Percentiles rank a stretch among this genome's conserved stretches.
Conservation (phyloP, 2,888 invertebrate species). For the Helobdella robusta region DNA sequence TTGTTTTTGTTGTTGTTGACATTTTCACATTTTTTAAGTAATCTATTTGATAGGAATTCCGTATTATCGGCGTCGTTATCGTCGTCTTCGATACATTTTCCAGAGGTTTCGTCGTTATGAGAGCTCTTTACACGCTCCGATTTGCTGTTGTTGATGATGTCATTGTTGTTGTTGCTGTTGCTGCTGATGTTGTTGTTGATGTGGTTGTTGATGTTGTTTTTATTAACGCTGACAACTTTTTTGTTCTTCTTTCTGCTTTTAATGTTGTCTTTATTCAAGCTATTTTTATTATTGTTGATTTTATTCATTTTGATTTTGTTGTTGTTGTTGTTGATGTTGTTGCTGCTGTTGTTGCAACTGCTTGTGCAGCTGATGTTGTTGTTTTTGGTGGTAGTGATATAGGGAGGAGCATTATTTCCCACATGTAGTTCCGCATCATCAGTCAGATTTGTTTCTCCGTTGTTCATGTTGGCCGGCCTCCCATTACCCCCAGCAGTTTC, state of each 20-base stretch:
- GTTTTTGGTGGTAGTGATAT: too few species aligned
- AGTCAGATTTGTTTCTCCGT: neutral
- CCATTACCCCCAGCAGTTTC: too few species aligned
- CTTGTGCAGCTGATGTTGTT: neutral
- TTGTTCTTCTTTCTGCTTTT: neutral
- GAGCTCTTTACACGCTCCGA: too few species aligned
- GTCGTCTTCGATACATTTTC: too few species aligned
- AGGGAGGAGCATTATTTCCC: neutral
- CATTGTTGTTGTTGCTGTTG: conserved; percentile 1
- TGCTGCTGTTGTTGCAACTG: neutral
- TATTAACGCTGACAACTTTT: neutral
- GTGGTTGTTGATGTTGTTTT: neutral
- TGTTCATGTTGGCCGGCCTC: neutral
- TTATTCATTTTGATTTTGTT: neutral
- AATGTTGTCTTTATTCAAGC: neutral
- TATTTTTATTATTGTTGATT: neutral
- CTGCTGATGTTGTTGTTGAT: neutral
- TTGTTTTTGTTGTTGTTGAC: too few species aligned
- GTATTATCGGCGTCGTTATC: too few species aligned
- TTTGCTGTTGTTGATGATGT: neutral
- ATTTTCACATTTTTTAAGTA: too few species aligned
- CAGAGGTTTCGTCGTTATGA: too few species aligned
- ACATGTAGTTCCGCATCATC: neutral
- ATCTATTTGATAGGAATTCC: too few species aligned
- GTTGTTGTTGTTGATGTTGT: neutral